These are phyloP conservation scores for Anguilla obscura DNA, from an alignment of 2,797 vertebrate species.

Conservation along the genomic window DNA sequence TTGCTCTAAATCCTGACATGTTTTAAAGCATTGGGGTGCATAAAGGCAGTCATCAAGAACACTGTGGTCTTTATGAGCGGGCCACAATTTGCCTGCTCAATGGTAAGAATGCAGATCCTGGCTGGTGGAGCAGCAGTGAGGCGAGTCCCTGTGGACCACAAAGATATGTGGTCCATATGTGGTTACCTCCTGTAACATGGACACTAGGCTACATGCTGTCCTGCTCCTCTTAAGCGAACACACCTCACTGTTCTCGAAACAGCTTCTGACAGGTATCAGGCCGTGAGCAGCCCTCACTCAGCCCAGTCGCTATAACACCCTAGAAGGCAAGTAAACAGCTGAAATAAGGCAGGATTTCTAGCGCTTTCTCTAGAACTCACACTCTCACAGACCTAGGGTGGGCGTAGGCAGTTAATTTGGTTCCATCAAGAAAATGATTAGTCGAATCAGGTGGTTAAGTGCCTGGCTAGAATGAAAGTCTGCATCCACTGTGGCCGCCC, in stretches of 20 bases:
- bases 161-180: background rate
- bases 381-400: background rate
- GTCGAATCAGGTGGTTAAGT: conserved; percentile 20
- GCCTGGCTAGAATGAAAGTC: conserved; percentile 17
- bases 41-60: background rate
- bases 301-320: background rate
- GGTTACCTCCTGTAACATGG: background rate
- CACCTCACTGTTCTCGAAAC: background rate
- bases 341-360: background rate
- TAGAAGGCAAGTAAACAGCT: background rate
- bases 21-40: background rate
- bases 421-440: conserved; percentile 23
- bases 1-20: background rate
- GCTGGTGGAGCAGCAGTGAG: background rate
- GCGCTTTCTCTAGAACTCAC: background rate
- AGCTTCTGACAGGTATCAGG: background rate
- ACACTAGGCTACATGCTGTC: background rate
- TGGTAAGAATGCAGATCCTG: background rate
- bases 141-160: background rate
- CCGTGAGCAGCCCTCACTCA: background rate
- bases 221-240: background rate
- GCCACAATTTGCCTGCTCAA: background rate
- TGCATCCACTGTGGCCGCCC: background rate
- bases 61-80: background rate
- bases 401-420: background rate